Percentiles rank a stretch among this genome's conserved stretches.
These are phyloP conservation scores for Centrocercus urophasianus DNA, from an alignment of 2,113 vertebrate genomes.

Conservation along the genomic window DNA sequence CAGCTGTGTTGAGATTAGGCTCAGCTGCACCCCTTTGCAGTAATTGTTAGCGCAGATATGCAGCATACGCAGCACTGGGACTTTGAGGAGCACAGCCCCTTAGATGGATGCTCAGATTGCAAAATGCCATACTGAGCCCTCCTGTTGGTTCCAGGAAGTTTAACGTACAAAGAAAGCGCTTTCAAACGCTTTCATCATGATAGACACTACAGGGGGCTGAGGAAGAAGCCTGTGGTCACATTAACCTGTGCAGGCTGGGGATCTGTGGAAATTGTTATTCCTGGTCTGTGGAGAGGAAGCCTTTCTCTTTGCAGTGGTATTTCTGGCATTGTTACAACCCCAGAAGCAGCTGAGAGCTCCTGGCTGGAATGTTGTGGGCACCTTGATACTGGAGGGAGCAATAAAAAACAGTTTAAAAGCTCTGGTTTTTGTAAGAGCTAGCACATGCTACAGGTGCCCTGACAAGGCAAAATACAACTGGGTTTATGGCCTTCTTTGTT, in stretches of 20 bases:
- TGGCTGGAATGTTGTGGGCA: conserved; percentile 42
- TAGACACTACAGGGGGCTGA: conserved; percentile 33
- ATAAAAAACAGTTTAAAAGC: conserved; percentile 39
- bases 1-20: conserved; percentile 65
- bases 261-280: conserved; percentile 56
- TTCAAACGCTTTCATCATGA: conserved; percentile 44
- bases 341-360: conserved; percentile 29
- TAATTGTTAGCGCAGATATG: conserved; percentile 38
- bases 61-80: neutral
- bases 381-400: conserved; percentile 22
- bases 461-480: conserved; percentile 32
- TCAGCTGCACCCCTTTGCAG: conserved; percentile 56
- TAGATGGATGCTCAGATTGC: conserved; percentile 68
- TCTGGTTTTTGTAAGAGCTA: conserved; percentile 57
- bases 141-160: conserved; percentile 33
- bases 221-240: conserved; percentile 59
- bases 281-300: conserved; percentile 10
- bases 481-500: conserved; percentile 64
- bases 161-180: neutral
- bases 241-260: conserved; percentile 58
- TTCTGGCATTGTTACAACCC: conserved; percentile 46
- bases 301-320: conserved; percentile 24
- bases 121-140: conserved; percentile 48
- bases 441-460: conserved; percentile 32
- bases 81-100: neutral